Conservation (phyloP, 2,113 vertebrate genomes). For the Dasyurus viverrinus region DNA sequence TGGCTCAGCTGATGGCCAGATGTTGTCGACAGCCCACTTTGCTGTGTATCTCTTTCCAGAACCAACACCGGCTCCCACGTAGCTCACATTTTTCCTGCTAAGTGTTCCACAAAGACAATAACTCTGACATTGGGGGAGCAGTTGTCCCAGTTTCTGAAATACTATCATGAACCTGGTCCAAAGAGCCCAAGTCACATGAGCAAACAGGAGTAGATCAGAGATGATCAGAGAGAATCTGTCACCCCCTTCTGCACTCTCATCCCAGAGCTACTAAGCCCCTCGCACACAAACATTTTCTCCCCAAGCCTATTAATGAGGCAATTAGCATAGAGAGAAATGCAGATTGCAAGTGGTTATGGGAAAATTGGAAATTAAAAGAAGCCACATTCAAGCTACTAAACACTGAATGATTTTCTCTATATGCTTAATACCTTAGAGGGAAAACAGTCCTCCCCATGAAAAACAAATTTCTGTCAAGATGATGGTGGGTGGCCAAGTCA, state of each 20-base stretch:
- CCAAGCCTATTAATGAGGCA: conserved; percentile 61
- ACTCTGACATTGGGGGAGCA: background rate
- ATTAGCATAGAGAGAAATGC: conserved; percentile 52
- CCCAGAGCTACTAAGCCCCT: background rate
- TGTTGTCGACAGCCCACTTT: background rate
- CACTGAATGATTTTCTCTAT: conserved; percentile 30
- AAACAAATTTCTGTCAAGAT: conserved; percentile 33
- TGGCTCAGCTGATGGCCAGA: background rate
- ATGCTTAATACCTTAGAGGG: conserved; percentile 36
- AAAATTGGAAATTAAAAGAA: conserved; percentile 53
- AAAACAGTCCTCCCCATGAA: conserved; percentile 39
- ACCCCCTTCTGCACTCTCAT: background rate
- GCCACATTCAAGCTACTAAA: conserved; percentile 29
- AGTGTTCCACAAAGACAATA: background rate
- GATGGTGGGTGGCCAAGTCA: conserved; percentile 9
- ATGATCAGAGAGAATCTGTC: background rate
- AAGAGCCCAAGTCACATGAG: background rate
- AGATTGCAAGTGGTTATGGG: conserved; percentile 25
- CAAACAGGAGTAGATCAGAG: background rate
- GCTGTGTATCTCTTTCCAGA: background rate
- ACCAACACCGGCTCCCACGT: conserved; percentile 6
- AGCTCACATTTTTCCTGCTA: background rate
- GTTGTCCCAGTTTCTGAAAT: conserved; percentile 12
- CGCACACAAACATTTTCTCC: conserved; percentile 41
- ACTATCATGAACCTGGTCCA: background rate